These are phyloP conservation scores for Hippopotamyrus pictus DNA, from an alignment of 2,797 vertebrate species.

Conservation along the genomic window DNA sequence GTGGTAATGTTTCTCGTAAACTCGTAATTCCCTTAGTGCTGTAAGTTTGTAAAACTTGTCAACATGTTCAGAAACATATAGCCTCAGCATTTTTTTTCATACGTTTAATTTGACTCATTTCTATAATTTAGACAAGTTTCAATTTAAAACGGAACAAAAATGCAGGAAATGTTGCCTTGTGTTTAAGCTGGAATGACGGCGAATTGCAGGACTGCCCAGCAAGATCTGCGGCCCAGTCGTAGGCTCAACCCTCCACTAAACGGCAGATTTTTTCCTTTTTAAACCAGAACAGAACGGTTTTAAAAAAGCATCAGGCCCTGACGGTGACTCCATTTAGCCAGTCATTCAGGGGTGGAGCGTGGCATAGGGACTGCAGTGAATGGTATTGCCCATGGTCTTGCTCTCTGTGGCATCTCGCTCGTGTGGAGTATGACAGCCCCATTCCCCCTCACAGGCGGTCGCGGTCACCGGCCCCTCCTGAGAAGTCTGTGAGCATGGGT, in stretches of 20 bases:
- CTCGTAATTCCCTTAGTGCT: background rate
- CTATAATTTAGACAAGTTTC: background rate
- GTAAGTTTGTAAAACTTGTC: background rate
- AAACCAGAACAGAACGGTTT: background rate
- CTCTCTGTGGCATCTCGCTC: background rate
- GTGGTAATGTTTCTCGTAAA: background rate
- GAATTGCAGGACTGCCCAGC: background rate
- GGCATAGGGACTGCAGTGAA: background rate
- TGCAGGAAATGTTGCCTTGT: background rate
- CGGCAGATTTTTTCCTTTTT: background rate
- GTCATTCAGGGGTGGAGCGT: background rate
- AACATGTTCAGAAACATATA: background rate
- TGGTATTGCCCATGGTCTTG: no score
- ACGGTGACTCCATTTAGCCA: background rate
- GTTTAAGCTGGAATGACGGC: background rate
- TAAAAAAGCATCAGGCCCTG: background rate
- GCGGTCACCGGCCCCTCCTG: slow-evolving; percentile 53
- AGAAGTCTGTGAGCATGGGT: slow-evolving; percentile 93
- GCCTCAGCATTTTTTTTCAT: background rate
- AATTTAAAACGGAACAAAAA: background rate
- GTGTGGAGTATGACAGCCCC: no score
- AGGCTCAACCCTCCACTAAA: background rate
- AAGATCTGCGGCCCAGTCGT: background rate
- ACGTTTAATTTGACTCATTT: background rate
- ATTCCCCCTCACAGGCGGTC: slow-evolving; percentile 56